Evolutionary conservation across 2,888 invertebrate species (phyloP).

Genomic region (Ectropis crepuscularia): DNA sequence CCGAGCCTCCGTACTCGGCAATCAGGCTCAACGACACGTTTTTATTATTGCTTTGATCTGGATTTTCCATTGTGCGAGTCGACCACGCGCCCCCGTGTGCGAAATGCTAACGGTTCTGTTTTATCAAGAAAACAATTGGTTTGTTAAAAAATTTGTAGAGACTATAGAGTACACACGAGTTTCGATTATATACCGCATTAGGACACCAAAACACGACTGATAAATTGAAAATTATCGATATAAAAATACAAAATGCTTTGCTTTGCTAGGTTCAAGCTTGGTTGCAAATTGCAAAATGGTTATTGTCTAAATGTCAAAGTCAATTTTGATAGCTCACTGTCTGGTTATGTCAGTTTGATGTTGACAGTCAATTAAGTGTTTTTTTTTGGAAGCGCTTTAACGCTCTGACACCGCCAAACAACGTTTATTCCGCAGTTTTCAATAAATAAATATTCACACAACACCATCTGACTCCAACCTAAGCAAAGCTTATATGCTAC

Average conservation of each 20-base stretch:
- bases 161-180: background rate
- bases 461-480: too few species aligned
- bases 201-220: slow-evolving; percentile 4
- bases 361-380: too few species aligned
- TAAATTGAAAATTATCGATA: slow-evolving; percentile 11
- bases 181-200: slow-evolving; percentile 10
- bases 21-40: slow-evolving; percentile 79
- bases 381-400: too few species aligned
- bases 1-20: slow-evolving; percentile 76
- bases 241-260: slow-evolving; percentile 9
- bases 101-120: slow-evolving; percentile 31
- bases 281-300: slow-evolving; percentile 17
- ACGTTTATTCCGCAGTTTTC: too few species aligned
- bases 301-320: too few species aligned
- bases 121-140: slow-evolving; percentile 6
- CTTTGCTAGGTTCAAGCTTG: slow-evolving; percentile 6
- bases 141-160: background rate
- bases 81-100: slow-evolving; percentile 46
- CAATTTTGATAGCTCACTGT: too few species aligned
- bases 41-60: slow-evolving; percentile 72
- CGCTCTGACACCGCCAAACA: too few species aligned
- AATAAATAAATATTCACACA: too few species aligned
- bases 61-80: slow-evolving; percentile 73
- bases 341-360: too few species aligned
- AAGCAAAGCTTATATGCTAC: too few species aligned